A percentile compares a stretch with the other conserved stretches of the same genome.
Evolutionary conservation across 2,888 invertebrate genomes (phyloP).

Genomic region (Cheiracanthium punctorium): DNA sequence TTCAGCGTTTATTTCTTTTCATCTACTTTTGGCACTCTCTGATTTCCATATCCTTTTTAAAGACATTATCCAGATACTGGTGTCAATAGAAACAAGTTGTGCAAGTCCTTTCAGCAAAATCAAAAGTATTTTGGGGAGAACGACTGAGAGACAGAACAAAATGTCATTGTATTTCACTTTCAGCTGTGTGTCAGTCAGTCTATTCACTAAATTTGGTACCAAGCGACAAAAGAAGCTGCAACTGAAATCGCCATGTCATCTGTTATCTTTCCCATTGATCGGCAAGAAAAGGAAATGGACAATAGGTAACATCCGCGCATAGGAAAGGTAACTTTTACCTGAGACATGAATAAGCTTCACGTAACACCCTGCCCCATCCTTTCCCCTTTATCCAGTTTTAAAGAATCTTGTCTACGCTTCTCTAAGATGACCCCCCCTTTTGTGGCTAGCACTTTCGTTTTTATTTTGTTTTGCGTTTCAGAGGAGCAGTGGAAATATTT

Average conservation of each 20-base stretch:
- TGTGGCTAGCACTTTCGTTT: too few species aligned
- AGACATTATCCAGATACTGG: neutral
- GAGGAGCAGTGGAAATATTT: too few species aligned
- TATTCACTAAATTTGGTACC: constrained; percentile 16
- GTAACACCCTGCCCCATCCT: constrained; percentile 38
- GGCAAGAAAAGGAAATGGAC: constrained; percentile 26
- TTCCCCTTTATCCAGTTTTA: constrained; percentile 16
- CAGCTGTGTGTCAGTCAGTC: constrained; percentile 49
- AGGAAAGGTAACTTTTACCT: constrained; percentile 35
- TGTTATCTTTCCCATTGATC: constrained; percentile 52
- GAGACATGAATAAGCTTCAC: constrained; percentile 32
- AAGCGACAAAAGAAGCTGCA: constrained; percentile 28
- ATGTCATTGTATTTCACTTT: constrained; percentile 10
- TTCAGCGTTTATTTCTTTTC: too few species aligned
- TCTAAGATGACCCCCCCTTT: too few species aligned
- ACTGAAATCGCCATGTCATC: constrained; percentile 20
- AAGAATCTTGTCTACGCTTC: too few species aligned
- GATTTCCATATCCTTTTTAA: neutral
- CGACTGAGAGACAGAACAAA: neutral
- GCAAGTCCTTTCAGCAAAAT: neutral
- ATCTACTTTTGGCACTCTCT: neutral
- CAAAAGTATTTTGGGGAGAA: neutral
- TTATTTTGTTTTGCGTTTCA: too few species aligned
- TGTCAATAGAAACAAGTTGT: neutral
- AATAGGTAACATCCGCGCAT: constrained; percentile 43